A percentile compares a stretch with the other conserved stretches of the same genome.
Conservation (phyloP, 2,113 vertebrate genomes). For the Siniperca knerii region DNA sequence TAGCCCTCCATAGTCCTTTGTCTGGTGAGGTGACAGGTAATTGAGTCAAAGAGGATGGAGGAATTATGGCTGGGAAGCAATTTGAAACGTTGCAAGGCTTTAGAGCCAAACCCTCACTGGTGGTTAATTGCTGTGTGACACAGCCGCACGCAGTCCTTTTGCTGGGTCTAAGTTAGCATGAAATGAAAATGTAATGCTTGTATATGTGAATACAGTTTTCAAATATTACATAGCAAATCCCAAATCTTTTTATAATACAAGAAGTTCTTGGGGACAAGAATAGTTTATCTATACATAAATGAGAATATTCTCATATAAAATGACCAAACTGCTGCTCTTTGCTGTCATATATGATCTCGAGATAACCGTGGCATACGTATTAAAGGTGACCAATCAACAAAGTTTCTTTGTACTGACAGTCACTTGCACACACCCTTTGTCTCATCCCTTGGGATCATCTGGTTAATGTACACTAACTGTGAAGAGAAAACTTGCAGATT, state of each 20-base stretch:
- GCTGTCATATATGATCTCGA: neutral
- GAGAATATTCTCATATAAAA: neutral
- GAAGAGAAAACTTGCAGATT: conserved; percentile 73
- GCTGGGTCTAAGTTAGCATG: conserved; percentile 21
- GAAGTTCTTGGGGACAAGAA: neutral
- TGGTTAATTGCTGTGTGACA: conserved; percentile 76
- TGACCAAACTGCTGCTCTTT: neutral
- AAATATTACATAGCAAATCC: neutral
- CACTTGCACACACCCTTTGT: conserved; percentile 29
- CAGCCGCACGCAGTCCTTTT: conserved; percentile 36
- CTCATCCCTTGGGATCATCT: conserved; percentile 59
- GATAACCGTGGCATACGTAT: neutral
- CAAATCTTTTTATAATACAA: neutral
- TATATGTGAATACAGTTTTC: conserved; percentile 10
- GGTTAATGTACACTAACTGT: conserved; percentile 70
- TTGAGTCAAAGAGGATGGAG: conserved; percentile 73
- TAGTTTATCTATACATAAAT: neutral
- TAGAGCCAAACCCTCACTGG: conserved; percentile 71
- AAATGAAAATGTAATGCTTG: conserved; percentile 46
- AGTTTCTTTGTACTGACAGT: conserved; percentile 32
- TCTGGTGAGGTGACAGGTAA: conserved; percentile 75
- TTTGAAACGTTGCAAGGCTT: conserved; percentile 74
- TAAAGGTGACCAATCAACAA: conserved; percentile 2
- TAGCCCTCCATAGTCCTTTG: conserved; percentile 63
- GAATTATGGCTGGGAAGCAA: conserved; percentile 73